Base-by-base conservation (phyloP, 2,113 vertebrate genomes). In the Phyllopteryx taeniolatus region DNA sequence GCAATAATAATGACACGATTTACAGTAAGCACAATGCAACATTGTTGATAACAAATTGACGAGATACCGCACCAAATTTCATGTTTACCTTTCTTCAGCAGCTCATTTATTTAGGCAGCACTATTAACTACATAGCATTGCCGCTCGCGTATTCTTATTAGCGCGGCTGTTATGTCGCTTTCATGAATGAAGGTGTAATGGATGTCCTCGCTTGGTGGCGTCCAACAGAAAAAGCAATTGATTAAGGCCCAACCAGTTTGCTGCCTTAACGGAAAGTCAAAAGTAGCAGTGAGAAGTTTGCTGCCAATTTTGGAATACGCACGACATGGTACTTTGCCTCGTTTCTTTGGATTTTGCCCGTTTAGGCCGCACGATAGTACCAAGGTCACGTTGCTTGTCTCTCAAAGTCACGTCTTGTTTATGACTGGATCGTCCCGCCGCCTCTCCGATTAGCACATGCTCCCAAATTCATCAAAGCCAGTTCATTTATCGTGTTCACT, bases 401-500 rank as follows among this genome's bases (percentile, higher is more conserved):
- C 35, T 66, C 17, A 68, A 59, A 53, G 64, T 79, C 67, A 39
- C 0, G 13, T 33, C 2, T 65, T 5, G 49, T 54, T 79, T 43
- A 74, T 49, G 49, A 11, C 62, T 77, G 81, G 81, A 86, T 83
- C 63, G 72, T 79, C 20, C 39, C 13, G 72, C 81, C 27, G 71
- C 67, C 68, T 64, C 54, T 56, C 62, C 66, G 74, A 81, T 79
- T 81, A 71, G 68, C n/a, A 72, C 65, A 42, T 83, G 51, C 72
- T 42, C 43, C 8, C 73, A 60, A 60, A 57, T 74, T 72, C 66
- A 83, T 83, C 75, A 86, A 70, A 31, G 67, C 43, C 61, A 20
- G 64, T 67, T 83, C 77, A 64, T 83, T 86, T 82, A 60, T 83
- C 73, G 76, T 56, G 53, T 65, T 51, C 72, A 78, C 60, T 80